Evolutionary conservation across 1,140 invertebrate species (phyloP).

Genomic region (Aporrectodea caliginosa): DNA sequence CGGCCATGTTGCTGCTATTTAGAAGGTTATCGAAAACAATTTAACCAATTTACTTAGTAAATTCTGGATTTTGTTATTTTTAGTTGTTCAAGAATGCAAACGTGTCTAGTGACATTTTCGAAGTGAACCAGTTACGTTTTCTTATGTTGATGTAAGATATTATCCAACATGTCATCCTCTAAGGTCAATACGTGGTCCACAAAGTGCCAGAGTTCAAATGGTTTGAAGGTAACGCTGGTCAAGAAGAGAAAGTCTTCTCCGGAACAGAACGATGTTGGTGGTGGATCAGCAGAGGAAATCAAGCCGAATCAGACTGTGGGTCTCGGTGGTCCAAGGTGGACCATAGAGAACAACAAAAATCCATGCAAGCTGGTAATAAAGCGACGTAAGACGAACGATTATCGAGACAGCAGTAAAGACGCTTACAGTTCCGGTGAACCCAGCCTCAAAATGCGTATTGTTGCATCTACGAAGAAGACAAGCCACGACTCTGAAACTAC

Average conservation of each 20-base stretch:
- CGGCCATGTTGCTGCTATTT: no score
- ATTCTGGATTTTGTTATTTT: no score
- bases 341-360: neutral
- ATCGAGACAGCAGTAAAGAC: neutral
- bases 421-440: neutral
- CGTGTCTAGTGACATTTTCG: no score
- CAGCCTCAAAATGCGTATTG: neutral
- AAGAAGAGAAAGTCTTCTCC: neutral
- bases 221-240: neutral
- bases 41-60: no score
- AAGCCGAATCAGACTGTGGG: neutral
- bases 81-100: no score
- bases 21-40: no score
- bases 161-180: neutral
- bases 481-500: neutral
- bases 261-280: neutral
- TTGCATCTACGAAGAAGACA: neutral
- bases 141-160: no score
- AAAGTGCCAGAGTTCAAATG: neutral
- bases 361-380: neutral
- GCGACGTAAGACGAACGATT: neutral
- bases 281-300: neutral
- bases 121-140: no score
- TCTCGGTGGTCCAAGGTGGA: neutral
- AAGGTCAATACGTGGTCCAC: neutral